Evolutionary conservation across 2,113 vertebrate genomes (phyloP).

Genomic region (Hypocryptadius cinnamomeus): DNA sequence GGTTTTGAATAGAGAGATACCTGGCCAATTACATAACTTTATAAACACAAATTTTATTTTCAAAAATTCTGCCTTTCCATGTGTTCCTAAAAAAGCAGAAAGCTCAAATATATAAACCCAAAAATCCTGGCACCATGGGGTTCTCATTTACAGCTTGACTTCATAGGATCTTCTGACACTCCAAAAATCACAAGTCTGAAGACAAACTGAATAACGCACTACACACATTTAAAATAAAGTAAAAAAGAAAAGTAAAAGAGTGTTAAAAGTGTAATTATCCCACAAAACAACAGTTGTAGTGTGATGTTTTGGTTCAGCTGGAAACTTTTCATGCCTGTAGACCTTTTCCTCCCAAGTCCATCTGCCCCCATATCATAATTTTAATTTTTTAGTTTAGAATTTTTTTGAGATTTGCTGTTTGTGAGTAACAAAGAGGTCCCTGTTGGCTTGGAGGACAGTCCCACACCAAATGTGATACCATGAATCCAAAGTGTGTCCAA

Average conservation of each 20-base stretch:
- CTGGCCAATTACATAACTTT: neutral
- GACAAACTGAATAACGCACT: neutral
- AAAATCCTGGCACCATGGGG: neutral
- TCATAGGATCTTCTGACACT: neutral
- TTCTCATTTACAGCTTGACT: neutral
- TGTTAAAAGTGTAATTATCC: neutral
- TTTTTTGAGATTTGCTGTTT: neutral
- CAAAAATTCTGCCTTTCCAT: neutral
- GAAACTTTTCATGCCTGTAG: neutral
- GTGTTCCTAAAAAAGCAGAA: neutral
- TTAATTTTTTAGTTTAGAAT: accelerated
- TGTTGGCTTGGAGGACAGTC: neutral
- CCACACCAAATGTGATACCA: neutral
- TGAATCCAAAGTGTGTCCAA: neutral
- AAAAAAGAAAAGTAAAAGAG: neutral
- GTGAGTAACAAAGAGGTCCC: neutral
- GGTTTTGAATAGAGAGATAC: neutral
- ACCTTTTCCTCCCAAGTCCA: neutral
- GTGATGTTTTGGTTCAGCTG: neutral
- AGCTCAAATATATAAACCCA: neutral
- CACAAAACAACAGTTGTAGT: neutral
- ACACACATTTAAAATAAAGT: neutral
- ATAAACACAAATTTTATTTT: neutral
- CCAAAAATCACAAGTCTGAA: neutral
- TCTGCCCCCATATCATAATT: neutral